A percentile compares a stretch with the other conserved stretches of the same genome.
Evolutionary conservation across 2,888 invertebrate genomes (phyloP).

Genomic region (Callyntrura guangdongensis): DNA sequence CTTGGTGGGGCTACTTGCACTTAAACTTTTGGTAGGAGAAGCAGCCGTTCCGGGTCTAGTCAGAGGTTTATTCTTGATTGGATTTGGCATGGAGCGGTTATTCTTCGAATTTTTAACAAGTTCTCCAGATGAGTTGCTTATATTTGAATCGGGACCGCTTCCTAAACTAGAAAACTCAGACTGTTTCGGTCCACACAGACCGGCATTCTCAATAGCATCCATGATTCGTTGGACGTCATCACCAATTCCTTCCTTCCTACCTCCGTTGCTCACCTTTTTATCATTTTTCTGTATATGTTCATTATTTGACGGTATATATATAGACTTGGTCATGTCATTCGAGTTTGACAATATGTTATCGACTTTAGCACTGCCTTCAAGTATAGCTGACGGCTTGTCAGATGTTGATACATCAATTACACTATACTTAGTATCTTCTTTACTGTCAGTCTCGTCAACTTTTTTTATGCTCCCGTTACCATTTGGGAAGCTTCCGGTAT

Average conservation of each 20-base stretch:
- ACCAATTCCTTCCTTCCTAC: constrained; percentile 65
- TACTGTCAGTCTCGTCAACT: constrained; percentile 28
- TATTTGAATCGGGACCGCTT: constrained; percentile 5
- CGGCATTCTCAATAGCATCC: constrained; percentile 69
- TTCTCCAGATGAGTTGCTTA: constrained; percentile 53
- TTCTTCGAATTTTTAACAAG: constrained; percentile 30
- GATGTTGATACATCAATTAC: not conserved
- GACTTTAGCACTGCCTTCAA: not conserved
- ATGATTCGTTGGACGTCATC: constrained; percentile 69
- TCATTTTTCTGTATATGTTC: not conserved
- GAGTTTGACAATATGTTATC: not conserved
- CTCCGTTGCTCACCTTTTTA: not conserved
- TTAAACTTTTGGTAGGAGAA: constrained; percentile 18
- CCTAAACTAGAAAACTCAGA: constrained; percentile 6
- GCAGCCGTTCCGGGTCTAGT: constrained; percentile 54
- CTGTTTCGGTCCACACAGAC: constrained; percentile 65
- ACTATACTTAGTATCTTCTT: not conserved
- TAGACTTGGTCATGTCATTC: constrained; percentile 28
- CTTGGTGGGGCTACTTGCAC: constrained; percentile 47
- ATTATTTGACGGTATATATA: constrained; percentile 8
- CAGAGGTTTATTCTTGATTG: not conserved
- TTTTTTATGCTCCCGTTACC: not conserved
- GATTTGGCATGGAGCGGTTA: constrained; percentile 14
- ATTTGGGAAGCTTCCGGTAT: not conserved
- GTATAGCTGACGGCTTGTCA: not conserved